A percentile compares a stretch with the other conserved stretches of the same genome.
phyloP scores from a whole-genome alignment of 2,888 invertebrate genomes.

The Disparrhopalites patrizii region DNA sequence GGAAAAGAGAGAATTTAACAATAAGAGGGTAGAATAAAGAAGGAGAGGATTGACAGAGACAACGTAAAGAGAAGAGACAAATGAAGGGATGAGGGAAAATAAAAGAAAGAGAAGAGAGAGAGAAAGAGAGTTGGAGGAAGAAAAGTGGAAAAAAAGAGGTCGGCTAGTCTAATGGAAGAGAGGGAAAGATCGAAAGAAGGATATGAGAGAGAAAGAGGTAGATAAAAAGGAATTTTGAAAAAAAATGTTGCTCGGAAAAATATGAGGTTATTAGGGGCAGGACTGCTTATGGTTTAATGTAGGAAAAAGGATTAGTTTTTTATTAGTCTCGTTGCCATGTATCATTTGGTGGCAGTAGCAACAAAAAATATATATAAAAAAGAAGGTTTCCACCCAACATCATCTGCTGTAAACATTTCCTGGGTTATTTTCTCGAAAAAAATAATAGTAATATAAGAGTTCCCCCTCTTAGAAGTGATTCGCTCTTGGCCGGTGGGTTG shows the following conservation, averaged over 20 bases:
- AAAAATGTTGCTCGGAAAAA: not conserved
- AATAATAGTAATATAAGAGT: too few species aligned
- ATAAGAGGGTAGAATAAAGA: too few species aligned
- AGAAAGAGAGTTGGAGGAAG: not conserved
- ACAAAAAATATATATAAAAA: too few species aligned
- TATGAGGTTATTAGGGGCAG: slow-evolving; percentile 15
- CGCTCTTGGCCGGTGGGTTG: too few species aligned
- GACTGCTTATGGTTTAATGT: slow-evolving; percentile 19
- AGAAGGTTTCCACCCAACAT: not conserved
- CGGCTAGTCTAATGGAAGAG: too few species aligned
- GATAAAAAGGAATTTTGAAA: not conserved
- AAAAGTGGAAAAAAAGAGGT: not conserved
- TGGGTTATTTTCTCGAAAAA: not conserved
- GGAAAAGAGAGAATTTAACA: too few species aligned
- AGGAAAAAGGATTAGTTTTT: slow-evolving; percentile 23
- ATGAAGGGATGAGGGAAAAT: too few species aligned
- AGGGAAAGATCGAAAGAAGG: not conserved
- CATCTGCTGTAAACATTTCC: slow-evolving; percentile 8
- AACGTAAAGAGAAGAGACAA: too few species aligned
- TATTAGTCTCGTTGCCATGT: slow-evolving; percentile 19
- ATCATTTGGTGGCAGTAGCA: slow-evolving; percentile 9
- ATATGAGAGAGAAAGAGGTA: not conserved
- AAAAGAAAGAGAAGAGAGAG: not conserved
- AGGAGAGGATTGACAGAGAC: too few species aligned
- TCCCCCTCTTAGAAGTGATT: too few species aligned